These are phyloP conservation scores for Luperina testacea DNA, from an alignment of 2,888 invertebrate species.

Conservation along the genomic window DNA sequence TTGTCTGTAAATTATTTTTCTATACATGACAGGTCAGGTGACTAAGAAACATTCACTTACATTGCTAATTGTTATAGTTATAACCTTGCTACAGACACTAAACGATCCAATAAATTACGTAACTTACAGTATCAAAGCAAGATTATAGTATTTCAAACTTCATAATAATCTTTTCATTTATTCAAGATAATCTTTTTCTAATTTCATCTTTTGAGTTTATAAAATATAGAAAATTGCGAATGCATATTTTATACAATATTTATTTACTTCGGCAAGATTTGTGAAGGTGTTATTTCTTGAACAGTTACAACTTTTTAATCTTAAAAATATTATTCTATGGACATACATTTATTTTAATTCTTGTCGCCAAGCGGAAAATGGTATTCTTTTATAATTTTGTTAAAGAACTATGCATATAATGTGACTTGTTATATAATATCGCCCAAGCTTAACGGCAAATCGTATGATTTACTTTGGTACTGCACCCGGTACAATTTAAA, in stretches of 20 bases:
- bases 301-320: constrained; percentile 47
- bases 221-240: constrained; percentile 81
- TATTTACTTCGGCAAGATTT: constrained; percentile 60
- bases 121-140: constrained; percentile 65
- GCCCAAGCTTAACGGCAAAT: constrained; percentile 16
- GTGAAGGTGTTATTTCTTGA: constrained; percentile 42
- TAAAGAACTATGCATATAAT: constrained; percentile 17
- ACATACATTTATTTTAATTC: constrained; percentile 47
- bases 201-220: constrained; percentile 72
- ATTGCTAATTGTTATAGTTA: constrained; percentile 63
- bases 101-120: constrained; percentile 63
- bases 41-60: constrained; percentile 81
- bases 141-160: constrained; percentile 63
- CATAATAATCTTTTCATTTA: constrained; percentile 61
- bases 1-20: constrained; percentile 86
- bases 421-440: constrained; percentile 11
- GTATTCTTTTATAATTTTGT: constrained; percentile 25
- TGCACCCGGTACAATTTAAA: constrained; percentile 4
- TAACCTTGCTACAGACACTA: constrained; percentile 67
- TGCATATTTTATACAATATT: constrained; percentile 65
- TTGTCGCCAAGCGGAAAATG: constrained; percentile 44
- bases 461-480: constrained; percentile 16
- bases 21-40: constrained; percentile 83
- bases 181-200: constrained; percentile 46
- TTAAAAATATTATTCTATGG: constrained; percentile 52